Percentiles rank a stretch among this genome's conserved stretches.
Conservation (phyloP, 2,797 vertebrate species). For the Chloroceryle amazona region DNA sequence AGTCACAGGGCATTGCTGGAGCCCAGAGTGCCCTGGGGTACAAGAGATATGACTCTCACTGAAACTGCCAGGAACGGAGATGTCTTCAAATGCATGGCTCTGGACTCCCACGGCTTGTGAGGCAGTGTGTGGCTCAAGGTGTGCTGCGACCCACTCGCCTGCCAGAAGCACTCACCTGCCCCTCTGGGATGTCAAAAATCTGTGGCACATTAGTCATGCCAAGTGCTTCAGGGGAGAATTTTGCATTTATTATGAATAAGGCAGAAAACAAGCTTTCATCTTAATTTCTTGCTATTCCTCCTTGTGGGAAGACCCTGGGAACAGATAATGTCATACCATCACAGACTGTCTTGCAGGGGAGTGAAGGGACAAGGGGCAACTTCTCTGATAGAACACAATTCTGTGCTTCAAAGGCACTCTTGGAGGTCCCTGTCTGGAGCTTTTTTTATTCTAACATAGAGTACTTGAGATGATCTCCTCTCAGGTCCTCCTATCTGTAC, state of each 20-base stretch:
- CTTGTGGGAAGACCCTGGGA: neutral
- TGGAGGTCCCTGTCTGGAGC: neutral
- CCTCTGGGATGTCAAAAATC: neutral
- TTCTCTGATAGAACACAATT: neutral
- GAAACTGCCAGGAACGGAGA: rapidly evolving
- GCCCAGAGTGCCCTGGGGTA: neutral
- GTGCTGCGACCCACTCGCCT: neutral
- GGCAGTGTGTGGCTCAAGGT: neutral
- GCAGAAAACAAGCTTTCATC: slow-evolving; percentile 50
- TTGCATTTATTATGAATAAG: slow-evolving; percentile 17
- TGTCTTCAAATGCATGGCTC: no score
- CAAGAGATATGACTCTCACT: neutral
- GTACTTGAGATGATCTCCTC: neutral
- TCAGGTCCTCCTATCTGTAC: neutral
- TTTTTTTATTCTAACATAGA: rapidly evolving
- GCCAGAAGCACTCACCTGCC: neutral
- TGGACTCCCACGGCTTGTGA: rapidly evolving
- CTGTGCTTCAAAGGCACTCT: neutral
- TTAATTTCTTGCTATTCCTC: neutral
- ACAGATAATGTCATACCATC: neutral
- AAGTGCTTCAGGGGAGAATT: slow-evolving; percentile 1
- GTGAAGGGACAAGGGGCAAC: neutral
- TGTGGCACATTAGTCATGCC: slow-evolving; percentile 34
- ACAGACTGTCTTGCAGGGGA: rapidly evolving
- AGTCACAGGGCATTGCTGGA: neutral